Evolutionary conservation across 1,140 invertebrate species (phyloP).

Genomic region (Thereuonema tuberculata): DNA sequence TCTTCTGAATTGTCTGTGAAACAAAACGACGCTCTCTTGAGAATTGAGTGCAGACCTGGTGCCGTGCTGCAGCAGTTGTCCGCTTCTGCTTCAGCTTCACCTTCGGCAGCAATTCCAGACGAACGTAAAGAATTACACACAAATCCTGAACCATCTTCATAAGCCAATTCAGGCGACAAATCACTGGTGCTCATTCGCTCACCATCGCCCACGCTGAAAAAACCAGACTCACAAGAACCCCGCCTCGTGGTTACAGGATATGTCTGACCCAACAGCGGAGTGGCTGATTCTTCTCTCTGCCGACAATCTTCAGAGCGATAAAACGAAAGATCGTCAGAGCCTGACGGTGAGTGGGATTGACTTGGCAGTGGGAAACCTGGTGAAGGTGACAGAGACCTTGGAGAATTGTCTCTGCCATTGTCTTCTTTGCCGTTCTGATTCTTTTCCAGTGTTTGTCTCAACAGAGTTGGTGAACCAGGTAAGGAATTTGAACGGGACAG

Average conservation of each 20-base stretch:
- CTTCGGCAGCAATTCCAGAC: not conserved
- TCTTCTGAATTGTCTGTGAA: too few relatives aligned
- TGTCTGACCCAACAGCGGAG: not conserved
- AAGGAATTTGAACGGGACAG: slow-evolving; percentile 12
- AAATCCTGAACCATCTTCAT: too few relatives aligned
- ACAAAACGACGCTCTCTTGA: too few relatives aligned
- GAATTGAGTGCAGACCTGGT: too few relatives aligned
- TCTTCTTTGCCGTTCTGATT: not conserved
- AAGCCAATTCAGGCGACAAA: slow-evolving; percentile 25
- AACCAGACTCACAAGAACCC: slow-evolving; percentile 76
- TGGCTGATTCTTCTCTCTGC: not conserved
- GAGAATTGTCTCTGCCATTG: not conserved
- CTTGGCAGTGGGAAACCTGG: too few relatives aligned
- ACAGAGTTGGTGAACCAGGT: slow-evolving; percentile 16
- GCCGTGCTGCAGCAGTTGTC: too few relatives aligned
- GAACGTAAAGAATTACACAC: not conserved
- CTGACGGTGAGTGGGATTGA: not conserved
- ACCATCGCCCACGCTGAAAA: slow-evolving; percentile 69
- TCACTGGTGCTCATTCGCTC: slow-evolving; percentile 36
- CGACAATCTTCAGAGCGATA: not conserved
- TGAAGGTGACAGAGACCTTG: not conserved
- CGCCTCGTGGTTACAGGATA: slow-evolving; percentile 25
- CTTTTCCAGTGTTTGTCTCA: not conserved
- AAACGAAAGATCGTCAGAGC: not conserved
- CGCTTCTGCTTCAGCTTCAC: not conserved